A percentile compares a stretch with the other conserved stretches of the same genome.
Conservation (phyloP, 2,113 vertebrate species). For the Calonectris borealis region DNA sequence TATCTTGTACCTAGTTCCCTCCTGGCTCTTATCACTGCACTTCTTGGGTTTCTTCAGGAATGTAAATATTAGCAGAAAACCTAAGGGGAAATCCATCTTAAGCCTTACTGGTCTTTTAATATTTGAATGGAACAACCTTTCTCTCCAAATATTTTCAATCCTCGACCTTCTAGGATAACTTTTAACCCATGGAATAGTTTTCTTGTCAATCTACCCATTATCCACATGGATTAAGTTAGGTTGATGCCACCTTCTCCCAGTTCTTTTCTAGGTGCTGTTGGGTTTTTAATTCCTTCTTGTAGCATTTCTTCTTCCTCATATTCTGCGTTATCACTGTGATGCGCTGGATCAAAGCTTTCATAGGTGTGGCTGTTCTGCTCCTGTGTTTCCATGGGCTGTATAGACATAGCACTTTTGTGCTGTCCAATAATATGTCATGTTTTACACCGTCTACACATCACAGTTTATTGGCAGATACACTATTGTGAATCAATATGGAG, state of each 20-base stretch:
- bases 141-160: neutral
- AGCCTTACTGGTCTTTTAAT: neutral
- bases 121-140: neutral
- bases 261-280: neutral
- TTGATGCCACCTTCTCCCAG: neutral
- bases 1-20: neutral
- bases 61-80: conserved; percentile 21
- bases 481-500: neutral
- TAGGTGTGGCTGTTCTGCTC: neutral
- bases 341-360: neutral
- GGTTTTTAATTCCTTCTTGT: neutral
- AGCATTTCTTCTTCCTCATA: neutral
- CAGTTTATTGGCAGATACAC: neutral
- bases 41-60: neutral
- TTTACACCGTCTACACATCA: neutral
- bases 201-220: neutral
- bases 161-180: neutral
- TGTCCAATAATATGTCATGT: neutral
- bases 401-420: neutral
- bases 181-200: neutral
- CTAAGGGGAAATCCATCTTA: neutral
- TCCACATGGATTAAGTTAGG: neutral
- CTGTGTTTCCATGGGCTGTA: neutral
- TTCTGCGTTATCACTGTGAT: neutral
- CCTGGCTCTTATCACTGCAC: neutral